Conservation (phyloP, 2,888 invertebrate genomes). For the Lymantria dispar region DNA sequence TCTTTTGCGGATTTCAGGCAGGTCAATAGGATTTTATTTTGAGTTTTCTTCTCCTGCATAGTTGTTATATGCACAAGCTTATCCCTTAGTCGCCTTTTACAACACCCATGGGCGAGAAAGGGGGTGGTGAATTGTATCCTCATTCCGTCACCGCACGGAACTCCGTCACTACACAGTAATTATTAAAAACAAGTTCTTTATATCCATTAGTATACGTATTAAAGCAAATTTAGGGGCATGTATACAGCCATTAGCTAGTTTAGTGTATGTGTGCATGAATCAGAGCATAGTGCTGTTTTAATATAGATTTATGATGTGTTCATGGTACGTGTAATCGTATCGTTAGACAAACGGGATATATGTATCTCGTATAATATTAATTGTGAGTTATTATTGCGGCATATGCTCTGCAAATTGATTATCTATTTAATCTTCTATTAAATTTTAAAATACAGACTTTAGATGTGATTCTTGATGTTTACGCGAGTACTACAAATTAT, state of each 20-base stretch:
- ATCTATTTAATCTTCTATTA: not conserved
- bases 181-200: no score
- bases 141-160: no score
- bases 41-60: no score
- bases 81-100: no score
- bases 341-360: not conserved
- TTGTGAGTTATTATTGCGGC: constrained; percentile 36
- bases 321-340: constrained; percentile 6
- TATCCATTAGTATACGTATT: not conserved
- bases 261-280: constrained; percentile 10
- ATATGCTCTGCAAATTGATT: not conserved
- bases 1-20: no score
- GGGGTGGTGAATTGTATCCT: no score
- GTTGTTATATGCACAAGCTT: no score
- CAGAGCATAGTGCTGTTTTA: constrained; percentile 28
- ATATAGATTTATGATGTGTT: constrained; percentile 36
- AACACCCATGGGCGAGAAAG: no score
- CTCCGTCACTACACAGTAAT: no score
- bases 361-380: constrained; percentile 26
- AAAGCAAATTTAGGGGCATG: not conserved
- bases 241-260: not conserved
- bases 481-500: no score
- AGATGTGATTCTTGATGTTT: no score
- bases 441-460: not conserved
- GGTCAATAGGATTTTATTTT: no score